Evolutionary conservation across 2,888 invertebrate genomes (phyloP).

Genomic region (Drosophila testacea): DNA sequence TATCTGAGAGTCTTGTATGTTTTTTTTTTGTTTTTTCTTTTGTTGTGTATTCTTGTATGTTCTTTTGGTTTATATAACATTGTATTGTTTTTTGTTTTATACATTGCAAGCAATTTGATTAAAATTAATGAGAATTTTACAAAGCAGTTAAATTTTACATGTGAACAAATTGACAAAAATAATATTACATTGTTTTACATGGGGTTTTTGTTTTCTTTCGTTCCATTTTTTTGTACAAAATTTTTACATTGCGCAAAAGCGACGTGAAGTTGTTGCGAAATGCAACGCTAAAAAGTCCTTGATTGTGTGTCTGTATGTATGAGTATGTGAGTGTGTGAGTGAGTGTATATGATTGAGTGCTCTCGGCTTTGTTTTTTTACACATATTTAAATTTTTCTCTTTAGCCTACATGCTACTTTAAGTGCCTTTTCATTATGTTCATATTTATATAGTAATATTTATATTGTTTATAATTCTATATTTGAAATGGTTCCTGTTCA

Average conservation of each 20-base stretch:
- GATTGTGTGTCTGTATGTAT: conserved; percentile 36
- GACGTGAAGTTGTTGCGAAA: conserved; percentile 69
- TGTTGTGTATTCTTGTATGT: conserved; percentile 7
- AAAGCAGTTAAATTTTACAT: conserved; percentile 70
- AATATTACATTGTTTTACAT: conserved; percentile 61
- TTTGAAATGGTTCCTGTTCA: conserved; percentile 67
- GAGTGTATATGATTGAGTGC: conserved; percentile 31
- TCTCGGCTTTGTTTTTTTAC: conserved; percentile 38
- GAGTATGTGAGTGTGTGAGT: conserved; percentile 14
- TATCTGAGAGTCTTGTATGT: conserved; percentile 34
- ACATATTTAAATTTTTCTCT: conserved; percentile 38
- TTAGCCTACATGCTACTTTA: conserved; percentile 73
- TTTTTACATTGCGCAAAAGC: conserved; percentile 80
- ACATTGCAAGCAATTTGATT: conserved; percentile 62
- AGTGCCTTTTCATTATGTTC: conserved; percentile 48
- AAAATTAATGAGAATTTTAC: conserved; percentile 74
- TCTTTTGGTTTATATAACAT: conserved; percentile 21
- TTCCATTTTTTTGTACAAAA: conserved; percentile 61
- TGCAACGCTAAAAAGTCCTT: conserved; percentile 65
- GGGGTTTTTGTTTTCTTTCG: conserved; percentile 27
- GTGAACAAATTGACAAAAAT: conserved; percentile 66
- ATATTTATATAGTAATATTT: conserved; percentile 42
- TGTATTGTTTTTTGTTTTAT: conserved; percentile 38
- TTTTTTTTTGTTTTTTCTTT: conserved; percentile 25
- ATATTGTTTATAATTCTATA: conserved; percentile 42